phyloP scores from a whole-genome alignment of 92 coral and sea anemone genomes.

The Zoanthus sansibaricus region DNA sequence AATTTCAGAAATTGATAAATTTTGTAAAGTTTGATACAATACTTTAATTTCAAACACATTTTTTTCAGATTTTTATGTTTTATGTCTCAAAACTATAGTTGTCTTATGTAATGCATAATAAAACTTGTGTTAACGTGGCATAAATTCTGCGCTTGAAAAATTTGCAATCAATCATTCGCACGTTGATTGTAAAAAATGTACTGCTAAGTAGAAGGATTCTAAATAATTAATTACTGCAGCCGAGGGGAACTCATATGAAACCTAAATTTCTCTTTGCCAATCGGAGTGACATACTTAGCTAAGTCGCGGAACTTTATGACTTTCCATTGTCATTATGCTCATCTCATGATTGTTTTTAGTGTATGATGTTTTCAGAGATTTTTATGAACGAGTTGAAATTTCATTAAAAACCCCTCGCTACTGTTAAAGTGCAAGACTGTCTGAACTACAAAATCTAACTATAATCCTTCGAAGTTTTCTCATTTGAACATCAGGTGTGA shows the following conservation, averaged over 20 bases:
- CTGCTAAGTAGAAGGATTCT: too few species aligned
- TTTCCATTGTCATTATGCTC: neutral
- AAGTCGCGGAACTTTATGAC: constrained; percentile 8
- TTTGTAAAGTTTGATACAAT: too few species aligned
- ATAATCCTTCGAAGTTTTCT: neutral
- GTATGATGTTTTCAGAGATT: constrained; percentile 8
- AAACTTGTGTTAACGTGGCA: neutral
- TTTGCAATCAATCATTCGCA: neutral
- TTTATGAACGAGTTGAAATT: constrained; percentile 1
- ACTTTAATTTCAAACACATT: too few species aligned
- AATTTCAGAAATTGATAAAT: too few species aligned
- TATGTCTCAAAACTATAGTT: neutral
- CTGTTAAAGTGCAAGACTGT: neutral
- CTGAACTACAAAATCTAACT: neutral
- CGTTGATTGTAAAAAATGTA: too few species aligned
- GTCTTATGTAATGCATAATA: neutral
- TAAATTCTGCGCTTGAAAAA: neutral
- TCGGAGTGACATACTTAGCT: neutral
- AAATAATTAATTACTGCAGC: too few species aligned
- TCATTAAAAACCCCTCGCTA: neutral
- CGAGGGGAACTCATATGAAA: constrained; percentile 3
- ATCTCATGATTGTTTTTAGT: neutral
- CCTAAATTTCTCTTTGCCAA: neutral
- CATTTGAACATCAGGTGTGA: neutral
- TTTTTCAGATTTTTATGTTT: neutral